Percentiles rank a stretch among this genome's conserved stretches.
Evolutionary conservation across 1,140 invertebrate genomes (phyloP).

Genomic region (Globodera rostochiensis): DNA sequence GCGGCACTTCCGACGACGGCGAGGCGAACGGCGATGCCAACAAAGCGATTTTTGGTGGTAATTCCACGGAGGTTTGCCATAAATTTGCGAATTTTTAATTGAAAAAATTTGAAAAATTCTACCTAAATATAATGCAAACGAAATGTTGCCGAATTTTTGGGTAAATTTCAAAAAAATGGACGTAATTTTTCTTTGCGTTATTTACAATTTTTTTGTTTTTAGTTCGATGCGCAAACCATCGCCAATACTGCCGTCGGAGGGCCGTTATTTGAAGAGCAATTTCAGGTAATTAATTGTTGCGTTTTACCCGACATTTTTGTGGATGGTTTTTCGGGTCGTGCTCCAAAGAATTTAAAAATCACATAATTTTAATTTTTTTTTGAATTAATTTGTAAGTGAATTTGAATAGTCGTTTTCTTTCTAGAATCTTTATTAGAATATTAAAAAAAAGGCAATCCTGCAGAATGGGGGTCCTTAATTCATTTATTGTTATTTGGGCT

Average conservation of each 20-base stretch:
- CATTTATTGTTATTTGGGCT: too few relatives aligned
- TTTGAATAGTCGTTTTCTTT: too few relatives aligned
- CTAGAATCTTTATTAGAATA: too few relatives aligned
- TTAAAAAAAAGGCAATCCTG: too few relatives aligned
- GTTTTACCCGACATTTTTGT: too few relatives aligned
- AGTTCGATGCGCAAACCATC: background rate
- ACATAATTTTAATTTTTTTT: too few relatives aligned
- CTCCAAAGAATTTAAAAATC: background rate
- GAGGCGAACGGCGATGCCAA: background rate
- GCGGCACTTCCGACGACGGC: background rate
- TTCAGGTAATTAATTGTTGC: background rate
- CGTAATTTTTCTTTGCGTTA: background rate
- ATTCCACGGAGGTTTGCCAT: too few relatives aligned
- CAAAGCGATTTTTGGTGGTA: background rate
- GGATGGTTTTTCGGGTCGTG: too few relatives aligned
- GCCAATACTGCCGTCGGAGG: too few relatives aligned
- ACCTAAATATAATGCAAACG: background rate
- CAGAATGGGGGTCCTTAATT: too few relatives aligned
- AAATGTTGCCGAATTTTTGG: background rate
- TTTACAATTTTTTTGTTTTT: background rate
- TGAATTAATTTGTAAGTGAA: too few relatives aligned
- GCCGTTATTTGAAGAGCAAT: background rate
- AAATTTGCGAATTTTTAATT: background rate
- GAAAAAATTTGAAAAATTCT: conserved; percentile 7
- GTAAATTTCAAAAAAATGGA: too few relatives aligned